Evolutionary conservation across 2,888 invertebrate genomes (phyloP), one percentile per base, ranked within the genome.

Genomic region (Sesamia inferens): DNA sequence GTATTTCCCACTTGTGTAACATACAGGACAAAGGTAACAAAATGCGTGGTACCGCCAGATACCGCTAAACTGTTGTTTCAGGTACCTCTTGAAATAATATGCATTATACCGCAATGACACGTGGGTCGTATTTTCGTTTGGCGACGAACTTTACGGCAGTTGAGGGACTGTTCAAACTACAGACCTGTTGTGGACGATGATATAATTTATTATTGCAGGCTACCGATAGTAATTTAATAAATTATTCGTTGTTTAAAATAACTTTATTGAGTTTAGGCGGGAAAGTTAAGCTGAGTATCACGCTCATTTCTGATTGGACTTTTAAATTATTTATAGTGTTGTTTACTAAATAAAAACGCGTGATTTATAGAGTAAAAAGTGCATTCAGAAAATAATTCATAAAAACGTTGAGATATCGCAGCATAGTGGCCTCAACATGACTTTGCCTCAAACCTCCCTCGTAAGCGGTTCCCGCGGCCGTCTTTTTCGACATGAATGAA

Each of bases 61-160:
- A 93, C 89, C 90, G 82, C 81, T 84, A 84, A 85, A 85, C 87
- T 90, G 93, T 91, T 89, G 87, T 90, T 91, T 88, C 91, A 93
- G 91, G 74, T 85, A 84, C 73, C 89, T 88, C 88, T 88, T 89
- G 85, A 87, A 90, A 91, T 89, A 90, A 90, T 88, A 89, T 83
- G 88, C 82, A 87, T 89, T 87, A 87, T 85, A 84, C 77, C 77
- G 57, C 78, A 76, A 76, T 78, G 82, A 80, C 78, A 78, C 77
- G 87, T 70, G 78, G 77, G 79, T 79, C 76, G 78, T 81, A 83
- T 86, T 87, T 86, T 85, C 83, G 81, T 85, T 80, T 63, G 80
- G 80, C 63, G 59, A 74, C 68, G 58, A 79, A 79, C 76, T 79
- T 86, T 81, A 78, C 79, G 73, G 57, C 55, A 65, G 76, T 76